Percentiles rank a stretch among this genome's conserved stretches.
These are phyloP conservation scores for Polia nebulosa DNA, from an alignment of 2,888 invertebrate species.

Conservation along the genomic window DNA sequence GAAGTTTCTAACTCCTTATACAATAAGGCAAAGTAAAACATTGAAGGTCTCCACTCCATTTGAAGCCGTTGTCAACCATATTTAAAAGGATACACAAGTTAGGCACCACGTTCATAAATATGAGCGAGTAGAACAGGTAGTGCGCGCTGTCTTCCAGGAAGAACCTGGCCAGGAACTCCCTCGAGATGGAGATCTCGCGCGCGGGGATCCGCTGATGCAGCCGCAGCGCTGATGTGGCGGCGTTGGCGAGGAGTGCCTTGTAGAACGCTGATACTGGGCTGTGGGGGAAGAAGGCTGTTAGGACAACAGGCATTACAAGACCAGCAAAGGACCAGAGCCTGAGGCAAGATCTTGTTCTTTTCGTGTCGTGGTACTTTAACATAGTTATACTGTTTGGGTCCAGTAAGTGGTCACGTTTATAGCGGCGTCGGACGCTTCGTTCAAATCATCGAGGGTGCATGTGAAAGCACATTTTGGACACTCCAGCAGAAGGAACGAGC, in stretches of 20 bases:
- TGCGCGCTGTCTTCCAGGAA: constrained; percentile 98
- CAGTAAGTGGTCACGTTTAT: no score
- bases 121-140: constrained; percentile 98
- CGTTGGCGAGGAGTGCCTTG: constrained; percentile 97
- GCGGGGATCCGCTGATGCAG: constrained; percentile 98
- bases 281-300: constrained; percentile 29
- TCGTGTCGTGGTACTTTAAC: no score
- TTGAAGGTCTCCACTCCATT: neutral
- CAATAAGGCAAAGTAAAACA: no score
- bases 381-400: no score
- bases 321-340: neutral
- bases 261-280: constrained; percentile 94
- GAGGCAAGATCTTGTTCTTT: no score
- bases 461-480: no score
- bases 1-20: no score
- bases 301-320: neutral
- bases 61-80: no score
- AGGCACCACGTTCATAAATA: constrained; percentile 97
- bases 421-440: no score
- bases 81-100: constrained; percentile 95
- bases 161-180: constrained; percentile 95
- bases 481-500: no score
- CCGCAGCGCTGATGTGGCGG: constrained; percentile 98
- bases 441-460: no score
- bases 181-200: constrained; percentile 93